Conservation (phyloP, 2,888 invertebrate genomes). For the Tanypteryx hageni region DNA sequence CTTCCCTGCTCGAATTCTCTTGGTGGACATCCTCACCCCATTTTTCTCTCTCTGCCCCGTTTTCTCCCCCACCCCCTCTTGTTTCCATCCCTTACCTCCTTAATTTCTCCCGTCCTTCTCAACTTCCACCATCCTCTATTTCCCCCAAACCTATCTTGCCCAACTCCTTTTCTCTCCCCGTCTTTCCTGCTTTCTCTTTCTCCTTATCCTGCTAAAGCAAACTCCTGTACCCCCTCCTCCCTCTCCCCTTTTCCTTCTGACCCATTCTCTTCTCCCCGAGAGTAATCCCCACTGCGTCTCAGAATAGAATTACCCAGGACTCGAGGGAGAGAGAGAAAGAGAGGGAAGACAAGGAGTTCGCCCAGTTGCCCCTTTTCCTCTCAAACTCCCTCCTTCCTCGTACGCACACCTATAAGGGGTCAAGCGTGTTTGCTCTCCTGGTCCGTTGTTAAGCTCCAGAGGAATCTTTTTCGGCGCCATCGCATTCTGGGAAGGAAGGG, state of each 20-base stretch:
- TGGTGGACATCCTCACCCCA: neutral
- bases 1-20: neutral
- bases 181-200: neutral
- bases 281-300: neutral
- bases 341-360: neutral
- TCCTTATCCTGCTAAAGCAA: neutral
- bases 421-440: constrained; percentile 5
- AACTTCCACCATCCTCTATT: neutral
- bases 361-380: neutral
- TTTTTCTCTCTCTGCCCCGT: neutral
- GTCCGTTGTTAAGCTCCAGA: constrained; percentile 18
- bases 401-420: constrained; percentile 12
- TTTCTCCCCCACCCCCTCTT: neutral
- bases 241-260: neutral
- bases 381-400: neutral
- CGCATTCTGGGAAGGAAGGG: neutral
- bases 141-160: neutral
- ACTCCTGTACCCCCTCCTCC: neutral
- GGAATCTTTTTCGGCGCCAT: neutral
- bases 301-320: constrained; percentile 3
- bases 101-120: neutral
- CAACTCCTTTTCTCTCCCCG: neutral
- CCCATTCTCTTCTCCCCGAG: neutral
- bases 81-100: neutral
- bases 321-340: too few relatives aligned